Evolutionary conservation across 2,888 invertebrate species (phyloP).

Genomic region (Emmelina monodactyla): DNA sequence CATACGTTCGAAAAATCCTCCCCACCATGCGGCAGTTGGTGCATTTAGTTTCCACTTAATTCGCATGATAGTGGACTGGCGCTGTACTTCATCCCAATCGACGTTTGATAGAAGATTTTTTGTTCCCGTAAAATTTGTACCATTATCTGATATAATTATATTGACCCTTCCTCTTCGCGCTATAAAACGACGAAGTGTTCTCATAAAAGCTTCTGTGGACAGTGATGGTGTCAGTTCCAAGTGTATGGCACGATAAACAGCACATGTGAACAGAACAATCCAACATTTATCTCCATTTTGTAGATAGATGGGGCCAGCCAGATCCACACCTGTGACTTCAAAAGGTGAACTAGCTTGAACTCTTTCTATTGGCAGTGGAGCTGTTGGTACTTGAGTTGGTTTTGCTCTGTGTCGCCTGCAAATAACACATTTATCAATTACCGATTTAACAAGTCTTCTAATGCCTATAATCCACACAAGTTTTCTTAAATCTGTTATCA

Average conservation of each 20-base stretch:
- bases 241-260: conserved; percentile 8
- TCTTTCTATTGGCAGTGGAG: conserved; percentile 6
- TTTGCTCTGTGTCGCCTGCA: conserved; percentile 3
- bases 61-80: background rate
- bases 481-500: conserved; percentile 4
- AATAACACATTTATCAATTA: conserved; percentile 4
- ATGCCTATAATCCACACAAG: conserved; percentile 5
- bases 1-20: conserved; percentile 39
- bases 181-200: conserved; percentile 9
- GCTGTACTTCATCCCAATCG: conserved; percentile 6
- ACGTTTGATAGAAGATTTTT: conserved; percentile 5
- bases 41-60: conserved; percentile 30
- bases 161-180: conserved; percentile 8
- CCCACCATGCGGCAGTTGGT: conserved; percentile 37
- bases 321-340: conserved; percentile 7
- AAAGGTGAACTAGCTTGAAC: conserved; percentile 5
- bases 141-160: conserved; percentile 10
- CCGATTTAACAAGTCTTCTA: conserved; percentile 4
- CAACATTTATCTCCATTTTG: conserved; percentile 7
- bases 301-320: conserved; percentile 7
- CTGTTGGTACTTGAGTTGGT: conserved; percentile 1
- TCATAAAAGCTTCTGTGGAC: conserved; percentile 6
- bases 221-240: conserved; percentile 7
- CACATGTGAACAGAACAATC: conserved; percentile 9
- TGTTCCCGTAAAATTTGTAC: conserved; percentile 8